These are phyloP conservation scores for Aegypius monachus DNA, from an alignment of 2,113 vertebrate species.

Conservation along the genomic window DNA sequence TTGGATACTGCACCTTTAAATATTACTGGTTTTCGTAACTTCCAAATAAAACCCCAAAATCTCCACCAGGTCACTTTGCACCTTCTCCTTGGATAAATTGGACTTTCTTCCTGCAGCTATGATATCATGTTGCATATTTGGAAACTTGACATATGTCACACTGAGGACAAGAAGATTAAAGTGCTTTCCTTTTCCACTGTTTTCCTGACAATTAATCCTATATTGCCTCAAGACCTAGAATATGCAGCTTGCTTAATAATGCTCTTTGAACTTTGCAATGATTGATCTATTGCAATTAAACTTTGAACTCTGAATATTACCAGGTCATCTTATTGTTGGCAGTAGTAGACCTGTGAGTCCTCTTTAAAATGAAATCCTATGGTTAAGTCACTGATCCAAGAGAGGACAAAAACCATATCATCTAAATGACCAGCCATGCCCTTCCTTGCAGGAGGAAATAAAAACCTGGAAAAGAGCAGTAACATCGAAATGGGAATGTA, in stretches of 20 bases:
- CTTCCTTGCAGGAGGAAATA: background rate
- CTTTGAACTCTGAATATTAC: conserved; percentile 49
- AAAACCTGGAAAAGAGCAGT: background rate
- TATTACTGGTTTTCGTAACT: background rate
- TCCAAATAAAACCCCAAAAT: background rate
- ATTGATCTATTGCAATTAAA: conserved; percentile 57
- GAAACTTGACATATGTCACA: conserved; percentile 31
- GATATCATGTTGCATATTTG: background rate
- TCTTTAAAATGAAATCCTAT: conserved; percentile 1
- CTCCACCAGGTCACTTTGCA: background rate
- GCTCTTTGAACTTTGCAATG: conserved; percentile 50
- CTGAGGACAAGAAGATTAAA: conserved; percentile 36
- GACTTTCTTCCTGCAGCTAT: background rate
- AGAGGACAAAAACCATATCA: background rate
- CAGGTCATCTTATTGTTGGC: conserved; percentile 31
- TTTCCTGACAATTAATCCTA: conserved; percentile 54
- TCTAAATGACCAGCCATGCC: background rate
- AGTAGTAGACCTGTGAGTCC: background rate
- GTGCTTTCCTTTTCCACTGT: conserved; percentile 6
- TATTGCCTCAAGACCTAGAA: conserved; percentile 28
- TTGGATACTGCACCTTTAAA: background rate
- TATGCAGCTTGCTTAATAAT: conserved; percentile 5
- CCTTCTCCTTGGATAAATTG: background rate
- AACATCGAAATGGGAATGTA: background rate
- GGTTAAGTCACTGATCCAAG: background rate